Evolutionary conservation across 2,888 invertebrate species (phyloP), one percentile per base, ranked within the genome.

Genomic region (Odontomyia ornata): DNA sequence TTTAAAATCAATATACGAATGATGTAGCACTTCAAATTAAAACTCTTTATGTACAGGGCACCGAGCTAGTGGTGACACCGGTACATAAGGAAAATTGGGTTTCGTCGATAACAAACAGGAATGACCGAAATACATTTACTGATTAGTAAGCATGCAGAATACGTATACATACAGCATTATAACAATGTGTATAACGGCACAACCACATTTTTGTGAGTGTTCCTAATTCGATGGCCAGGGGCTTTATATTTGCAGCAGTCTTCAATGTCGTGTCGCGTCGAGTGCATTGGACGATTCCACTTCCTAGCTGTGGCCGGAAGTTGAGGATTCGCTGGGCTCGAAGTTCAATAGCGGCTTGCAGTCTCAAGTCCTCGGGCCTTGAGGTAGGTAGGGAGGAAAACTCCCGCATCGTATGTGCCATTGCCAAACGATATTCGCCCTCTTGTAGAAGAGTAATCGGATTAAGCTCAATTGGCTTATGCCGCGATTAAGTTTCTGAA

Each of bases 301-400:
- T 91, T 78, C 96, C 89, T 76, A 98, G 88, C 85, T 97, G 97
- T 77, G 98, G 91, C 87, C 99, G 99, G 86, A 99, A 97, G 86
- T 98, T 98, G 9, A 99, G 89, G 15, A 99, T 94, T 28, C 99
- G 90, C 72, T 99, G 88, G 64, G 99, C 98, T 78, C 98, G 89
- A 69, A 99, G 87, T 86, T 99, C 99, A 79, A 99, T 98, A 86
- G 97, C 96, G 0, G 98, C 98, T 86, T 98, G 97, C 60, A 95
- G 87, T 43, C 95, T 91, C 77, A 98, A 88, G 84, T 98, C 97
- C 80, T 97, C 97, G 0, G 97, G 91, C 89, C 99, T 94, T 80
- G 93, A 94, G 3, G 94, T 93, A 0, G 98, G 97, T 76, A 99
- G 89, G 82, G 92, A 93, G 79, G 91, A 91, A 64, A 99, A 88